Conservation (phyloP, 2,888 invertebrate genomes). For the Lumbricus terrestris region DNA sequence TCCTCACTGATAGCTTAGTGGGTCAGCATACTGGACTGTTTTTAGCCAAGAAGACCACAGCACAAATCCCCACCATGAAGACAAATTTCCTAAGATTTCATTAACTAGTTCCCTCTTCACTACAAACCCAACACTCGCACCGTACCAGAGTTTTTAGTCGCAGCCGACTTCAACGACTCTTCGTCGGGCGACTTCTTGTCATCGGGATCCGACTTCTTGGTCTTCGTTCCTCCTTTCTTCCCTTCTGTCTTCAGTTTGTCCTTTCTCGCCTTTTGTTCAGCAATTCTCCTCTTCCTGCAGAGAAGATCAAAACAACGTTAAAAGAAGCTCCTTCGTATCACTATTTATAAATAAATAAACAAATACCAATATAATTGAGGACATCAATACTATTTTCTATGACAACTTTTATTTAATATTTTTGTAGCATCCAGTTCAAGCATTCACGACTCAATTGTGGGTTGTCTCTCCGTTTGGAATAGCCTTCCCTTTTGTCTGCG, state of each 20-base stretch:
- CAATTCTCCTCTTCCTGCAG: slow-evolving; percentile 46
- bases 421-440: too few species aligned
- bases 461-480: too few species aligned
- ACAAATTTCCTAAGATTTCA: background rate
- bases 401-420: too few species aligned
- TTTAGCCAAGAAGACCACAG: too few species aligned
- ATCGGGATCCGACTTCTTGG: slow-evolving; percentile 32
- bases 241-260: slow-evolving; percentile 44
- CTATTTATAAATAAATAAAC: too few species aligned
- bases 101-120: background rate
- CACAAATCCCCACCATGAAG: background rate
- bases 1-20: too few species aligned
- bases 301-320: background rate
- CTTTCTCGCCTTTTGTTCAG: slow-evolving; percentile 47
- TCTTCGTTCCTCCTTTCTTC: slow-evolving; percentile 34
- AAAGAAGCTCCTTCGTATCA: background rate
- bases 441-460: too few species aligned
- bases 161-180: background rate
- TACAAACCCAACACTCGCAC: background rate
- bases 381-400: too few species aligned
- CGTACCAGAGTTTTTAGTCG: slow-evolving; percentile 25
- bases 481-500: too few species aligned
- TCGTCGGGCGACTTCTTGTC: slow-evolving; percentile 28
- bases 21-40: too few species aligned
- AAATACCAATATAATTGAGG: too few species aligned